Conservation (phyloP, 1,140 invertebrate species). For the Chironomus striatipennis region DNA sequence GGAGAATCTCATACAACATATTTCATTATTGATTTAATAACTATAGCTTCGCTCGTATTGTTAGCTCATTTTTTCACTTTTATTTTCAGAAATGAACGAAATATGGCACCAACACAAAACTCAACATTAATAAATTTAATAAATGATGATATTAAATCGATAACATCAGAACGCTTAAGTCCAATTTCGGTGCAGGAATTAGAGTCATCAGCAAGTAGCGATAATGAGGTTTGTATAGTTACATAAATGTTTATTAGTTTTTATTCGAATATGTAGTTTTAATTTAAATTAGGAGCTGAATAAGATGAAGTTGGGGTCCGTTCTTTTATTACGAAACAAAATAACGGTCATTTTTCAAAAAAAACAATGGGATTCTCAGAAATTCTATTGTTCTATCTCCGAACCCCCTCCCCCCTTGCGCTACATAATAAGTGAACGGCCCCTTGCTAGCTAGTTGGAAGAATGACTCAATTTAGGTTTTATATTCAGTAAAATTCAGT, state of each 20-base stretch:
- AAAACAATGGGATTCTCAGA: too few species aligned
- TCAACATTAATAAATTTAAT: constrained; percentile 38
- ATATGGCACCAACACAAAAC: constrained; percentile 32
- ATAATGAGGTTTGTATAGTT: background rate
- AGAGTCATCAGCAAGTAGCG: background rate
- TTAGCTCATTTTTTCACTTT: background rate
- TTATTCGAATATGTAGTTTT: too few species aligned
- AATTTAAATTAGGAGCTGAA: too few species aligned
- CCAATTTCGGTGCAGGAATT: constrained; percentile 34
- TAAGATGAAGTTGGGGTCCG: too few species aligned
- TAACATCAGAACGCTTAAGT: constrained; percentile 30
- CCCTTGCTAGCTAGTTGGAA: too few species aligned
- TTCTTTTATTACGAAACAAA: too few species aligned
- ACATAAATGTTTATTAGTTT: background rate
- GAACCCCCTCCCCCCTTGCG: too few species aligned
- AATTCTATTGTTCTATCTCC: too few species aligned
- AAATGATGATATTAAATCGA: constrained; percentile 36
- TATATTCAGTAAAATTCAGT: too few species aligned
- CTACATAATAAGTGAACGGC: too few species aligned
- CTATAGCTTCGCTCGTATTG: background rate
- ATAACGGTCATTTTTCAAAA: too few species aligned
- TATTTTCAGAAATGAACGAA: constrained; percentile 1
- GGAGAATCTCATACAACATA: background rate
- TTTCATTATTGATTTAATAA: constrained; percentile 22
- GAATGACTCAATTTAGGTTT: too few species aligned